Percentiles rank a stretch among this genome's conserved stretches.
These are phyloP conservation scores for Sycobia sp. DNA, from an alignment of 1,140 invertebrate genomes.

Conservation along the genomic window DNA sequence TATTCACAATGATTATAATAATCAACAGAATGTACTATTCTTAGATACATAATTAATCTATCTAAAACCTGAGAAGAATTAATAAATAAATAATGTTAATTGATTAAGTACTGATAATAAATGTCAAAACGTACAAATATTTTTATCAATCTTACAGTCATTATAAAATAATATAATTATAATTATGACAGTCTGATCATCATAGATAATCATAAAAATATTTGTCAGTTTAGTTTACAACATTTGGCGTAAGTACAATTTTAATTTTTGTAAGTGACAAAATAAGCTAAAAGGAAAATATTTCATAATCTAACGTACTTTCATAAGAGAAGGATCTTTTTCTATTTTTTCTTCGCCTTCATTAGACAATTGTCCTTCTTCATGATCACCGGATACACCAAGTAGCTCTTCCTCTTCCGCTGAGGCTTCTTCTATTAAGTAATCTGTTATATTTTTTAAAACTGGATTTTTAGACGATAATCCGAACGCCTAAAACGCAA, in stretches of 20 bases:
- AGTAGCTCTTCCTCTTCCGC: slow-evolving; percentile 97
- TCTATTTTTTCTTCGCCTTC: slow-evolving; percentile 72
- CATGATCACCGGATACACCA: slow-evolving; percentile 71
- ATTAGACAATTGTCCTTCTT: slow-evolving; percentile 62
- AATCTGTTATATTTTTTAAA: slow-evolving; percentile 96
- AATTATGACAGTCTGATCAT: no score
- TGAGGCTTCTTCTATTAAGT: slow-evolving; percentile 96
- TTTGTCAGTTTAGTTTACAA: no score
- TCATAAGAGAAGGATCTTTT: slow-evolving; percentile 76
- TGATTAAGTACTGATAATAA: not conserved
- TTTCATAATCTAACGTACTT: no score
- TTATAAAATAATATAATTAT: no score
- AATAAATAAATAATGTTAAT: slow-evolving; percentile 12
- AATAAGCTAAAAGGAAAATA: no score
- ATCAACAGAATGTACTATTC: slow-evolving; percentile 98
- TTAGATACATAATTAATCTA: slow-evolving; percentile 87
- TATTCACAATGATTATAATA: slow-evolving; percentile 99
- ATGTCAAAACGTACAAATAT: no score
- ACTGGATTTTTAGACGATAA: slow-evolving; percentile 93
- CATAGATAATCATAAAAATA: no score
- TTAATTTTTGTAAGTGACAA: no score
- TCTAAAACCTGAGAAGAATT: slow-evolving; percentile 70
- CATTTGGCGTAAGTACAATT: no score
- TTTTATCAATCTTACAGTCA: no score
- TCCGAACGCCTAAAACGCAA: slow-evolving; percentile 68